These are phyloP conservation scores for Garrulus glandarius DNA, from an alignment of 2,797 vertebrate genomes.

Conservation along the genomic window DNA sequence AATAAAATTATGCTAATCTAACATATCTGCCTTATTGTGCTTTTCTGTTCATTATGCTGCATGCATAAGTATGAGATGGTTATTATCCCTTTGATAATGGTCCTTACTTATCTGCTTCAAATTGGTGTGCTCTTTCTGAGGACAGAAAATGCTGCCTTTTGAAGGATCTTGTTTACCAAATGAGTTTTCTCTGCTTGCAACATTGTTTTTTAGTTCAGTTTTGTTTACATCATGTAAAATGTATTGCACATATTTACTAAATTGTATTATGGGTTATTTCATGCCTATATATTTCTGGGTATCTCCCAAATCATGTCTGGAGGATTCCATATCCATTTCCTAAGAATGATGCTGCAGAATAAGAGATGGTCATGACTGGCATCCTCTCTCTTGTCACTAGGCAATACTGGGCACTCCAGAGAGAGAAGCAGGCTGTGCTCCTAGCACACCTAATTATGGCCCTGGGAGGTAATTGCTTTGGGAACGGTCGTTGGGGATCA, in stretches of 20 bases:
- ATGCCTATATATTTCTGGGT: background rate
- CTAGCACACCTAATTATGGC: background rate
- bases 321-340: background rate
- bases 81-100: slow-evolving; percentile 72
- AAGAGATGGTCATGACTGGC: background rate
- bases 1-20: slow-evolving; percentile 76
- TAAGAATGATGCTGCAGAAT: background rate
- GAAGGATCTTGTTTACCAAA: slow-evolving; percentile 62
- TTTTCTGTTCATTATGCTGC: slow-evolving; percentile 66
- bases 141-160: slow-evolving; percentile 34
- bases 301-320: background rate
- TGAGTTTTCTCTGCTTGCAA: slow-evolving; percentile 10
- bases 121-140: slow-evolving; percentile 59
- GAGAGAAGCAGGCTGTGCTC: background rate
- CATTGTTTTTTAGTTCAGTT: slow-evolving; percentile 60
- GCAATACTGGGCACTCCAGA: background rate
- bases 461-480: background rate
- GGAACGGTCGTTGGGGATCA: background rate
- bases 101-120: slow-evolving; percentile 67
- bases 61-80: slow-evolving; percentile 67
- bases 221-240: slow-evolving; percentile 59
- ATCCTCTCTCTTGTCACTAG: background rate
- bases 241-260: slow-evolving; percentile 39
- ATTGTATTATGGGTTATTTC: background rate
- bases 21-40: slow-evolving; percentile 67